These are phyloP conservation scores for Orchestes rusci DNA, from an alignment of 2,888 invertebrate genomes.

Conservation along the genomic window DNA sequence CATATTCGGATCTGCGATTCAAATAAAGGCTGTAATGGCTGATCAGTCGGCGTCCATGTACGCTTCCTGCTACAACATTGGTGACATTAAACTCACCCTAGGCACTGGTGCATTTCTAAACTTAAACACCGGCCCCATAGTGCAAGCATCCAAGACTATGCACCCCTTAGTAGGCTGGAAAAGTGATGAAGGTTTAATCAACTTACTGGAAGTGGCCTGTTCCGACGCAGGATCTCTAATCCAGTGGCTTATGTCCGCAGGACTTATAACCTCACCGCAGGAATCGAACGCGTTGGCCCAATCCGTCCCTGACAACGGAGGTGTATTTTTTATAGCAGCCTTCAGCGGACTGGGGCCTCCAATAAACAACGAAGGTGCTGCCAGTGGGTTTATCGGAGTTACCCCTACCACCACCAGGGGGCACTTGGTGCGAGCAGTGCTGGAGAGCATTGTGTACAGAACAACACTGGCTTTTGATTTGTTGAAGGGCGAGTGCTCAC, in stretches of 20 bases:
- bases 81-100: conserved; percentile 80
- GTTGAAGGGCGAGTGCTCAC: conserved; percentile 37
- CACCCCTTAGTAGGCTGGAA: conserved; percentile 92
- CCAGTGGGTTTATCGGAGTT: conserved; percentile 74
- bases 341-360: conserved; percentile 90
- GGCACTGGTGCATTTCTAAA: conserved; percentile 90
- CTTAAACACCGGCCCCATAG: conserved; percentile 73
- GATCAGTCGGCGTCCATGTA: conserved; percentile 87
- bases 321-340: conserved; percentile 82
- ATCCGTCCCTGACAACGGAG: conserved; percentile 63
- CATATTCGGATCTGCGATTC: conserved; percentile 70
- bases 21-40: conserved; percentile 71
- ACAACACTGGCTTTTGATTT: conserved; percentile 70
- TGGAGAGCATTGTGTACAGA: conserved; percentile 81
- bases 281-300: conserved; percentile 62
- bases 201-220: conserved; percentile 78
- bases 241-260: conserved; percentile 72
- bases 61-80: conserved; percentile 72
- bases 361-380: conserved; percentile 77
- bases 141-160: conserved; percentile 75
- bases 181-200: conserved; percentile 54
- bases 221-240: conserved; percentile 85
- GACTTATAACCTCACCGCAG: conserved; percentile 46
- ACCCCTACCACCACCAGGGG: conserved; percentile 65
- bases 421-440: conserved; percentile 74